phyloP scores from a whole-genome alignment of 2,888 invertebrate species.

The Omphaloscelis lunosa region DNA sequence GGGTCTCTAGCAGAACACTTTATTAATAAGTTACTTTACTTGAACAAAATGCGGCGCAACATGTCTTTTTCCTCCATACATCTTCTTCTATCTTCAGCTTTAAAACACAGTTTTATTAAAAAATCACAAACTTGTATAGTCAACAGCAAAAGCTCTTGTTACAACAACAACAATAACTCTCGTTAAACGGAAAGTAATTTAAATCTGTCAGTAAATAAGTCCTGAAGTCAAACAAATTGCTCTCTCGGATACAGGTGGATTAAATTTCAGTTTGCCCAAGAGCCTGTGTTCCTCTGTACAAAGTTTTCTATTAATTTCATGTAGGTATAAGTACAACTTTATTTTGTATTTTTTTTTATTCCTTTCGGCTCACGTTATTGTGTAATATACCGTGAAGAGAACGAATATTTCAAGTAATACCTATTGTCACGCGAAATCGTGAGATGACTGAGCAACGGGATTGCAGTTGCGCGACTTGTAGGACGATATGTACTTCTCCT shows the following conservation, averaged over 20 bases:
- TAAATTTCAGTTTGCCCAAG: constrained; percentile 30
- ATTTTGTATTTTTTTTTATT: neutral
- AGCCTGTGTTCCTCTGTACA: neutral
- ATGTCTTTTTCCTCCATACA: too few relatives aligned
- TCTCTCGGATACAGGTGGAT: constrained; percentile 13
- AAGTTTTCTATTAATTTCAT: neutral
- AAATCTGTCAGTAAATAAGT: constrained; percentile 21
- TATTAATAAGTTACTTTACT: neutral
- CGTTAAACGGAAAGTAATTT: constrained; percentile 26
- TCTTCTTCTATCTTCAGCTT: neutral
- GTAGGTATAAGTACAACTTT: neutral
- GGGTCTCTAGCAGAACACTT: neutral
- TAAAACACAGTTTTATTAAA: neutral
- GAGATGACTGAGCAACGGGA: neutral
- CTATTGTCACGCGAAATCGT: neutral
- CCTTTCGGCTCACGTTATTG: neutral
- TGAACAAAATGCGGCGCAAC: neutral
- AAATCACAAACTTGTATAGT: neutral
- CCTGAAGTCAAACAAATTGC: constrained; percentile 13
- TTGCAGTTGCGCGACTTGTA: neutral
- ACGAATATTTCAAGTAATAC: neutral
- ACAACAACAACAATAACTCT: constrained; percentile 24
- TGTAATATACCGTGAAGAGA: neutral
- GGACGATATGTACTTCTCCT: too few relatives aligned
- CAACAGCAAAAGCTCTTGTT: neutral